phyloP scores from a whole-genome alignment of 2,113 vertebrate species.

The Probosciger aterrimus region DNA sequence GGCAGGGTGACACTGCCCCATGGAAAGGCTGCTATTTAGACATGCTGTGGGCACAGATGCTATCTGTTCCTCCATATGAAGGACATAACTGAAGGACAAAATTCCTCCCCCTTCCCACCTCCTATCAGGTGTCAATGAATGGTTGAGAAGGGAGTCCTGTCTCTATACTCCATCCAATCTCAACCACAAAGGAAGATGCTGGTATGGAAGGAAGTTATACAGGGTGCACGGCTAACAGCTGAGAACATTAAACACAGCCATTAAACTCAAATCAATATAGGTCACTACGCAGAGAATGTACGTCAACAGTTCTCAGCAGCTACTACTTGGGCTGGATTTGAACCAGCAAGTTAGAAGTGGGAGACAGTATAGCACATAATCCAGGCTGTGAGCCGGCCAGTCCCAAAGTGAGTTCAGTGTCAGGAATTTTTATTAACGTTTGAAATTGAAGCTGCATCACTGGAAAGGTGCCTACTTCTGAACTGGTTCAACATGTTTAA shows the following conservation, averaged over 20 bases:
- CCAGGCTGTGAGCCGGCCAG: neutral
- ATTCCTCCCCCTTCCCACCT: neutral
- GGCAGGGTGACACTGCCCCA: neutral
- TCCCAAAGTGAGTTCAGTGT: constrained; percentile 15
- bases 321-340: constrained; percentile 17
- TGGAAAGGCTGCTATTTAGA: neutral
- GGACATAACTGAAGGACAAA: neutral
- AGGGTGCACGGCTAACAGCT: neutral
- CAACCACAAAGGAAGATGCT: neutral
- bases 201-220: neutral
- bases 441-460: constrained; percentile 47
- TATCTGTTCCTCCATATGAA: neutral
- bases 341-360: neutral
- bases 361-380: constrained; percentile 5
- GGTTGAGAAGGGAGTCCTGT: neutral
- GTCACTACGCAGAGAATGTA: neutral
- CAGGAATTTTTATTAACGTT: constrained; percentile 60
- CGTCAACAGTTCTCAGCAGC: neutral
- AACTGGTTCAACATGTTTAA: constrained; percentile 66
- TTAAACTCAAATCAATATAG: neutral
- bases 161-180: neutral
- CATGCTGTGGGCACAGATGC: neutral
- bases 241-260: neutral
- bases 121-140: neutral
- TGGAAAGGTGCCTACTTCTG: constrained; percentile 56